Evolutionary conservation across 2,888 invertebrate genomes (phyloP).

Genomic region (Chrysolina haemoptera): DNA sequence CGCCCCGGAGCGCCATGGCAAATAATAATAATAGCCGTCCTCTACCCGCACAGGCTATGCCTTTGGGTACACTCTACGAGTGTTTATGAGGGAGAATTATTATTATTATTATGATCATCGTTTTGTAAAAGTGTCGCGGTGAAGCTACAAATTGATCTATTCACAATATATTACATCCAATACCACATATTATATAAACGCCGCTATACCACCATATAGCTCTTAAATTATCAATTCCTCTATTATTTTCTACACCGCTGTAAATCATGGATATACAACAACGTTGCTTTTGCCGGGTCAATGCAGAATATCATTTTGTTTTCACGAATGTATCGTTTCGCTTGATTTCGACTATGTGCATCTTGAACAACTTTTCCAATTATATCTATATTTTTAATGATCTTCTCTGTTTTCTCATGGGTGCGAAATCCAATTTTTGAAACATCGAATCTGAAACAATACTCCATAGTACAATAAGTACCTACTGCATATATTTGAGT

Average conservation of each 20-base stretch:
- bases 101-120: constrained; percentile 5
- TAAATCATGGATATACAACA: constrained; percentile 9
- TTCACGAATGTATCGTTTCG: neutral
- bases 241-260: neutral
- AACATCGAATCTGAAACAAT: no score
- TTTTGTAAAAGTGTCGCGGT: constrained; percentile 10
- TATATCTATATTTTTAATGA: neutral
- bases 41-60: no score
- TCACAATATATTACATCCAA: neutral
- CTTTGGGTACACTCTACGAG: no score
- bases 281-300: neutral
- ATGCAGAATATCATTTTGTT: neutral
- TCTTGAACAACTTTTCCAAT: neutral
- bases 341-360: neutral
- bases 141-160: constrained; percentile 7
- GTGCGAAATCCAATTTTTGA: no score
- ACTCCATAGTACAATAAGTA: no score
- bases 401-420: no score
- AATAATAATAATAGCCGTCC: no score
- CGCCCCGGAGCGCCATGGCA: no score
- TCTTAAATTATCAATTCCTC: constrained; percentile 18
- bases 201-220: neutral
- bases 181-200: neutral
- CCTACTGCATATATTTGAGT: no score
- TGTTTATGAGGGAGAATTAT: neutral